phyloP scores from a whole-genome alignment of 2,888 invertebrate genomes.

The Phortica magna region DNA sequence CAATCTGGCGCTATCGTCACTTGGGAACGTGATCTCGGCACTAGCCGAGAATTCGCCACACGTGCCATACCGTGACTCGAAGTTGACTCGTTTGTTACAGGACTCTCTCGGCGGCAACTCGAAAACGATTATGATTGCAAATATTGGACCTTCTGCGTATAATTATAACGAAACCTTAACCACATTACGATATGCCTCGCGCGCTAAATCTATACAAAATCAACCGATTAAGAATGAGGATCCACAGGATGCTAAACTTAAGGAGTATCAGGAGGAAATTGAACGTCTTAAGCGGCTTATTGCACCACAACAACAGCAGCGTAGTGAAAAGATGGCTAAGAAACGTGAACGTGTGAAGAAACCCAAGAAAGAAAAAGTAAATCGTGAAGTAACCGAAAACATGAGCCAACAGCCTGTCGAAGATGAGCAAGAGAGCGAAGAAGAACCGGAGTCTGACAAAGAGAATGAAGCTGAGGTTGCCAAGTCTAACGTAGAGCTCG shows the following conservation, averaged over 20 bases:
- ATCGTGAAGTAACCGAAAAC: slow-evolving; percentile 54
- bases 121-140: slow-evolving; percentile 99
- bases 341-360: slow-evolving; percentile 67
- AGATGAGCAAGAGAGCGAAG: slow-evolving; percentile 76
- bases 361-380: slow-evolving; percentile 69
- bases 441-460: slow-evolving; percentile 76
- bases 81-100: slow-evolving; percentile 95
- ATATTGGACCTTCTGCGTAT: slow-evolving; percentile 97
- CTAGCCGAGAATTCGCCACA: slow-evolving; percentile 96
- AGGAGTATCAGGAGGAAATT: slow-evolving; percentile 97
- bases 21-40: slow-evolving; percentile 99
- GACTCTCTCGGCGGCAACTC: slow-evolving; percentile 99
- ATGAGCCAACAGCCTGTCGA: slow-evolving; percentile 70
- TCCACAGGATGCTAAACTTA: slow-evolving; percentile 97
- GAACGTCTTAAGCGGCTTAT: slow-evolving; percentile 82
- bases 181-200: slow-evolving; percentile 96
- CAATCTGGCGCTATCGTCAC: slow-evolving; percentile 96
- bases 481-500: slow-evolving; percentile 78
- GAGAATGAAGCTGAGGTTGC: slow-evolving; percentile 72
- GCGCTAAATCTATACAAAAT: slow-evolving; percentile 99
- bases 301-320: slow-evolving; percentile 77
- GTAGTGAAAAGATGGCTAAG: slow-evolving; percentile 62
- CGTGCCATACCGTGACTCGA: slow-evolving; percentile 98
- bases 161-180: slow-evolving; percentile 99
- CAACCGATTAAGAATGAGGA: slow-evolving; percentile 99